These are phyloP conservation scores for Siphonodentalium dalli DNA, from an alignment of 2,888 invertebrate genomes.

Conservation along the genomic window DNA sequence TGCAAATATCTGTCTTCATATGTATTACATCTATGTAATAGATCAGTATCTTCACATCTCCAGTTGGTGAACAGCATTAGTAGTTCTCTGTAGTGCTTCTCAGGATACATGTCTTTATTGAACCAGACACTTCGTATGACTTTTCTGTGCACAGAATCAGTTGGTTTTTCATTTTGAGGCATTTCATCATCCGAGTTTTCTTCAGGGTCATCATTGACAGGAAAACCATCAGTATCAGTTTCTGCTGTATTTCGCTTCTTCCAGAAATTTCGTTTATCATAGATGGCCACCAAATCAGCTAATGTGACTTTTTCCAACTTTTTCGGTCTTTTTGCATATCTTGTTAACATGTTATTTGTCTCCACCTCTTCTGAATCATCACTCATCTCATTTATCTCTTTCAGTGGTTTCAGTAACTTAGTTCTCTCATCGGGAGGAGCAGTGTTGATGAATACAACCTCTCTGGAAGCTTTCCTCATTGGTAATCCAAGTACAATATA, in stretches of 20 bases:
- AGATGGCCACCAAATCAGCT: slow-evolving; percentile 13
- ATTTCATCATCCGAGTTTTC: slow-evolving; percentile 1
- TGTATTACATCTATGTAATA: background rate
- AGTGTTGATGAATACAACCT: slow-evolving; percentile 33
- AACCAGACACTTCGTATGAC: slow-evolving; percentile 23
- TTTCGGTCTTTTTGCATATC: slow-evolving; percentile 13
- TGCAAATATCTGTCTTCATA: too few relatives aligned
- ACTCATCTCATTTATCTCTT: slow-evolving; percentile 16
- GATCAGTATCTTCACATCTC: slow-evolving; percentile 32
- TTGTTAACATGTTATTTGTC: background rate
- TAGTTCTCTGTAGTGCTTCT: slow-evolving; percentile 37
- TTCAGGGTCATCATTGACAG: slow-evolving; percentile 5
- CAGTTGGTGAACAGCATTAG: slow-evolving; percentile 43
- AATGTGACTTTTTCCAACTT: slow-evolving; percentile 8
- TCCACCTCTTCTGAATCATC: slow-evolving; percentile 20
- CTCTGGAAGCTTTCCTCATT: slow-evolving; percentile 27
- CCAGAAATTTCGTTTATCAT: slow-evolving; percentile 3
- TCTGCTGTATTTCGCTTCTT: background rate
- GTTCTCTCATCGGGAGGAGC: slow-evolving; percentile 28
- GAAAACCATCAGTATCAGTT: slow-evolving; percentile 3
- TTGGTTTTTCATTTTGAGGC: too few relatives aligned
- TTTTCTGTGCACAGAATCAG: too few relatives aligned
- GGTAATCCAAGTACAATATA: slow-evolving; percentile 34
- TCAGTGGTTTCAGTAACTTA: slow-evolving; percentile 40
- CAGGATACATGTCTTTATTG: slow-evolving; percentile 22